Evolutionary conservation across 2,797 vertebrate species (phyloP).

Genomic region (Merluccius polli): DNA sequence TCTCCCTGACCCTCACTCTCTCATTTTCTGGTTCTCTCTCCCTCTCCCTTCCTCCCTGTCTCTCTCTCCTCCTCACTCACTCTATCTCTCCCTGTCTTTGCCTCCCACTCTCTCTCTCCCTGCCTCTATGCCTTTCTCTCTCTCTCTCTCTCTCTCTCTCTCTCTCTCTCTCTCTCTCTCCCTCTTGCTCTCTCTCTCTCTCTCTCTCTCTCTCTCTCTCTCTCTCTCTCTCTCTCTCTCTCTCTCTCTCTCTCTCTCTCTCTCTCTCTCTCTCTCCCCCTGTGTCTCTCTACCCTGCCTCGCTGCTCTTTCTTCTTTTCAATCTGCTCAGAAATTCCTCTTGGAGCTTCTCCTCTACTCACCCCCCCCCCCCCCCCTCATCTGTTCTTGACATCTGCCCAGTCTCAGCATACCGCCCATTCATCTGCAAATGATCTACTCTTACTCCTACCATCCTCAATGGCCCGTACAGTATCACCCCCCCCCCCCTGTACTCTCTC

Average conservation of each 20-base stretch:
- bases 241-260: not conserved
- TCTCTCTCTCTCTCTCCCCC: constrained; percentile 26
- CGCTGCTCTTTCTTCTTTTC: not conserved
- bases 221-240: not conserved
- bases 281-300: constrained; percentile 16
- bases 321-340: not conserved
- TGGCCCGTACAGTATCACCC: not conserved
- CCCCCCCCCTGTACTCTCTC: not conserved
- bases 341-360: not conserved
- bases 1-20: not conserved
- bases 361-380: not conserved
- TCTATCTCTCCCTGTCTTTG: not conserved
- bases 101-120: not conserved
- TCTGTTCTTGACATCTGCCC: not conserved
- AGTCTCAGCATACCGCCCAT: not conserved
- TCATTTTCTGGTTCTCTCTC: constrained; percentile 16
- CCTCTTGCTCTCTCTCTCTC: not conserved
- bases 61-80: constrained; percentile 5
- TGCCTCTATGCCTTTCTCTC: not conserved
- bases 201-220: not conserved
- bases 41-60: constrained; percentile 26
- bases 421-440: not conserved
- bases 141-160: not conserved
- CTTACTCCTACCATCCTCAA: not conserved
- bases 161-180: not conserved